Conservation (phyloP, 2,113 vertebrate species). For the Grus americana region DNA sequence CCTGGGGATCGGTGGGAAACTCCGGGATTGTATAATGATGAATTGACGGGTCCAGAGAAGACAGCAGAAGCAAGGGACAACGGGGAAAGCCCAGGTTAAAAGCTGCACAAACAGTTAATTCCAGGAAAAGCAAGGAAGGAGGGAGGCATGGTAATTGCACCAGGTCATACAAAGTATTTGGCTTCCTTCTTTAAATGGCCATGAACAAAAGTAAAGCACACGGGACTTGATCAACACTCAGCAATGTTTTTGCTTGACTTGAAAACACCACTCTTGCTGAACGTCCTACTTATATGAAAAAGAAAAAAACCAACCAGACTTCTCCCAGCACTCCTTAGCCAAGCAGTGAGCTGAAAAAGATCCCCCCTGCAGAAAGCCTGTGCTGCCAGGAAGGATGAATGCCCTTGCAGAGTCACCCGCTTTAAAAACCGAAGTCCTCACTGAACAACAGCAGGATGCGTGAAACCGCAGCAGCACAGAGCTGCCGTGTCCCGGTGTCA, state of each 20-base stretch:
- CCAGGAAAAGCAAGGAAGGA: background rate
- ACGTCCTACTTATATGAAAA: background rate
- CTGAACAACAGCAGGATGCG: background rate
- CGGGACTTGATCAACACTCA: background rate
- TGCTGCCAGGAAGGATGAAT: background rate
- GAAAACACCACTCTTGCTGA: background rate
- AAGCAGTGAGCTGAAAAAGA: background rate
- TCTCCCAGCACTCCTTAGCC: background rate
- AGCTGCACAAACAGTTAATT: background rate
- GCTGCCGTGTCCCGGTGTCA: background rate
- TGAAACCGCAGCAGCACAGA: background rate
- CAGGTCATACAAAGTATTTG: background rate
- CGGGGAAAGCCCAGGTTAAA: background rate
- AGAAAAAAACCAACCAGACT: background rate
- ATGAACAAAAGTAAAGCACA: background rate
- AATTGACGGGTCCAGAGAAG: background rate
- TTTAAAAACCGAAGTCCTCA: background rate
- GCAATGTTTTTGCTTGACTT: background rate
- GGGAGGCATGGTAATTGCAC: rapidly evolving
- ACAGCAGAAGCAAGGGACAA: background rate
- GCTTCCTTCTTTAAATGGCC: background rate
- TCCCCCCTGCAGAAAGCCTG: background rate
- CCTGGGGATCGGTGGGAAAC: background rate
- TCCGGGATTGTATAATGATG: background rate
- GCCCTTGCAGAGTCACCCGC: background rate